Percentiles rank a stretch among this genome's conserved stretches.
Evolutionary conservation across 2,797 vertebrate genomes (phyloP).

Genomic region (Tragelaphus oryx): DNA sequence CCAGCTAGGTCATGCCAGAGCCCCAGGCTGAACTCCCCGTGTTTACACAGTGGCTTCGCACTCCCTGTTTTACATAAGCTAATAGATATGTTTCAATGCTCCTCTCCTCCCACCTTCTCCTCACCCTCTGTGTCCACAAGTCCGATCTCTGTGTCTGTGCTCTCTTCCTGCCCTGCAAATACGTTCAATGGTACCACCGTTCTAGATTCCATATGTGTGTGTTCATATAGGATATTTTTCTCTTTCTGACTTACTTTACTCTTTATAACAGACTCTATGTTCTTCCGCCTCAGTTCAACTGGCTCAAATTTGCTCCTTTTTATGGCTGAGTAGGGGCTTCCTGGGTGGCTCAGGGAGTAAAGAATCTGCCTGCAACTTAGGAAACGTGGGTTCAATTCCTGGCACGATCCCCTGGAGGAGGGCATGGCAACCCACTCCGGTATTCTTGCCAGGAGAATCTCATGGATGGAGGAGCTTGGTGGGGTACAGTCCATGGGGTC

Average conservation of each 20-base stretch:
- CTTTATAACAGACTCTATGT: neutral
- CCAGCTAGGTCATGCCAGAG: neutral
- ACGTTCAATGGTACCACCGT: neutral
- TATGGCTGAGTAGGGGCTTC: neutral
- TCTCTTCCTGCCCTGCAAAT: neutral
- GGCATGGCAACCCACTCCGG: neutral
- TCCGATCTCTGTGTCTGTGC: neutral
- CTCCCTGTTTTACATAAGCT: neutral
- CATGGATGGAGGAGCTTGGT: neutral
- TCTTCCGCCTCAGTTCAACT: neutral
- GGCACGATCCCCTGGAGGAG: neutral
- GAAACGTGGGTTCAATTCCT: neutral
- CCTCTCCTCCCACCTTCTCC: neutral
- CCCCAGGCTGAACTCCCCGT: neutral
- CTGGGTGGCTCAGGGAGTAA: neutral
- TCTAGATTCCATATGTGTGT: neutral
- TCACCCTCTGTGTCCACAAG: neutral
- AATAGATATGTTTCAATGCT: neutral
- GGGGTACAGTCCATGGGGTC: neutral
- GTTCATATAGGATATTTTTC: neutral
- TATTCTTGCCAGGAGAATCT: neutral
- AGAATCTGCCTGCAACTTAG: neutral
- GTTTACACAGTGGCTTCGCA: neutral
- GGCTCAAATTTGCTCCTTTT: neutral
- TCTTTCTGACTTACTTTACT: neutral